Evolutionary conservation across 1,140 invertebrate genomes (phyloP), one percentile per base, ranked within the genome.

Genomic region (Triops longicaudatus): DNA sequence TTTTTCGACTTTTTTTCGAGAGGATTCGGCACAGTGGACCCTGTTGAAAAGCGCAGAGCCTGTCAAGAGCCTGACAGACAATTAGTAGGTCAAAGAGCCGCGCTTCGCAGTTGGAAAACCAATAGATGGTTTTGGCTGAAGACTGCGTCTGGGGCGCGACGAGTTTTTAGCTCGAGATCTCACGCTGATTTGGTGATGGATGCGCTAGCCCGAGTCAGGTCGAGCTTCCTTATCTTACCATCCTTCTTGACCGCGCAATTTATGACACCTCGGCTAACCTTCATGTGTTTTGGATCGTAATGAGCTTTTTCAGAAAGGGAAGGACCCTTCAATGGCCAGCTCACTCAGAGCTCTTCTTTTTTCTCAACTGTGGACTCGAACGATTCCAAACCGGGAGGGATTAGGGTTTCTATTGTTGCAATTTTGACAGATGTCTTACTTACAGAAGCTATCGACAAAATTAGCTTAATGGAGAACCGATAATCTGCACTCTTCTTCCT

Each of bases 81-180:
- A 63, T 63, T 63, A 63, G 50, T 63, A 63, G 50, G 50, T 63
- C 50, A 63, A 63, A 63, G 50, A 63, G 50, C 50, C 50, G 50
- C 50, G 14, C 50, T 63, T 63, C 50, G 50, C 50, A 63, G 50
- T 63, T 63, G 50, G 11, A 63, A 63, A 63, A 63, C 50, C 22
- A 63, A 63, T 63, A 63, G 50, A 12, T 63, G 17, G 50, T 63
- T 63, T 17, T 9, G 17, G 14, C 50, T 22, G 10, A 22, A 63
- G 50, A 37, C 50, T 63, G 17, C 50, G 22, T 63, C 50, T 22
- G 14, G 50, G 50, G 50, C 50, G 50, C 14, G 17, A 63, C 10
- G 50, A 22, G 50, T 63, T 63, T 37, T 37, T 63, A 63, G 22
- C 17, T 22, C 50, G 22, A 63, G 50, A 63, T 63, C 50, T 63